Evolutionary conservation across 2,888 invertebrate species (phyloP), one percentile per base, ranked within the genome.

Genomic region (Dioctria rufipes): DNA sequence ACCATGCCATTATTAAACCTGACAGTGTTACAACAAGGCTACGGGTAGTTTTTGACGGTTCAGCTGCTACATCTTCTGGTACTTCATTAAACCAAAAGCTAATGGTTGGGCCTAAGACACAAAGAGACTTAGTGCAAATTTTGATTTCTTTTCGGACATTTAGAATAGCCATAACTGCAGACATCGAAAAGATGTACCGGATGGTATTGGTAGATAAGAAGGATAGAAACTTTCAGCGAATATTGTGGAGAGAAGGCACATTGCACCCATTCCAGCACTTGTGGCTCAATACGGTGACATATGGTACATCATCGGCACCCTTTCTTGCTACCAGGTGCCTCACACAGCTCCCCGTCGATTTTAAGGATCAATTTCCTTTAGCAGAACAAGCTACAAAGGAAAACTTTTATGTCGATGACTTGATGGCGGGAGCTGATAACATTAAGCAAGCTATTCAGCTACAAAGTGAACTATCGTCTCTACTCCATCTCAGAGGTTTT

Each of bases 381-480:
- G 83, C 82, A 3, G 51, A 46, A 42, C 42, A 71, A 46, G 42
- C 40, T 39, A 54, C 39, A 4, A 8, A 5, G 3, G 0, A 51
- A 11, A n/a, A 80, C 60, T 78, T 77, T 61, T 81, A 81, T 51
- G 78, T 82, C 2, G 82, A 82, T 49, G 80, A 82, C 43, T 8
- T 81, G 2, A 25, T 77, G 8, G 54, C 60, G 25, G 80, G 80
- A 6, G 66, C 60, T 4, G 78, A 63, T 54, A 13, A 39, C n/a
- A 5, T 49, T 54, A 4, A 69, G 5, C 11, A 46, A 13, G 37
- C 49, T n/a, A 3, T 43, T 42, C n/a, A 67, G 9, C 4, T 67
- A 5, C 80, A 39, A 42, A 43, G 4, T 4, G 40, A 66, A 40
- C n/a, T 66, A 9, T 3, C 8, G 9, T 5, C 5, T 25, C 5